Conservation (phyloP, 2,888 invertebrate species). For the Euzophera pinguis region DNA sequence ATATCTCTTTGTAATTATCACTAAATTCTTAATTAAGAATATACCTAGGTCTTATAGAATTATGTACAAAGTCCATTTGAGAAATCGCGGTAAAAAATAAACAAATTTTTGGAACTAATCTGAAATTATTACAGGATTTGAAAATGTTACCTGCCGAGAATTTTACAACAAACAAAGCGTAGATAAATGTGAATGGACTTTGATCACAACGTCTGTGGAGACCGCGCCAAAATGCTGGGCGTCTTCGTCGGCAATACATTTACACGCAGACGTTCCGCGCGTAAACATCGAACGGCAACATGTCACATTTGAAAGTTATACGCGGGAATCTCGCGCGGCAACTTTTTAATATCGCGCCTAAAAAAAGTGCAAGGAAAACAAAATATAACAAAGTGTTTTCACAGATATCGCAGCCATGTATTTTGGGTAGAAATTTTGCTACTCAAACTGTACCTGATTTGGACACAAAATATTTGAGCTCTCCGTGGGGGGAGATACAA, state of each 20-base stretch:
- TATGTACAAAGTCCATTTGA: not conserved
- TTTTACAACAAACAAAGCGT: slow-evolving; percentile 33
- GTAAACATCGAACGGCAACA: slow-evolving; percentile 51
- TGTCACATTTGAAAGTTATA: slow-evolving; percentile 71
- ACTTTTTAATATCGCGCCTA: slow-evolving; percentile 41
- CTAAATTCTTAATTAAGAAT: no score
- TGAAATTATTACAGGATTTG: not conserved
- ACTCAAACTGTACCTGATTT: slow-evolving; percentile 54
- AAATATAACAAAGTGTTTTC: slow-evolving; percentile 30
- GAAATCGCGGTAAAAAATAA: not conserved
- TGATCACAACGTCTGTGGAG: slow-evolving; percentile 46
- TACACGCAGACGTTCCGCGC: slow-evolving; percentile 45
- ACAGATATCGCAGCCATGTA: slow-evolving; percentile 20
- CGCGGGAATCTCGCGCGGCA: slow-evolving; percentile 66
- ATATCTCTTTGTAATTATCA: no score
- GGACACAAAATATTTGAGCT: slow-evolving; percentile 52
- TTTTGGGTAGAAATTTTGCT: slow-evolving; percentile 45
- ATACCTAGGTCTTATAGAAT: no score
- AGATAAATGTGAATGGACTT: slow-evolving; percentile 57
- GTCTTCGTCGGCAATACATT: slow-evolving; percentile 40
- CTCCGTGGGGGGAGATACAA: slow-evolving; percentile 73
- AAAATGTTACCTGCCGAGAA: not conserved
- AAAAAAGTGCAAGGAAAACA: slow-evolving; percentile 42
- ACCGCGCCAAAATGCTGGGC: slow-evolving; percentile 56
- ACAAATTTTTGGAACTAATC: not conserved